phyloP scores from a whole-genome alignment of 2,888 invertebrate species.

The Drosophila leonis region DNA sequence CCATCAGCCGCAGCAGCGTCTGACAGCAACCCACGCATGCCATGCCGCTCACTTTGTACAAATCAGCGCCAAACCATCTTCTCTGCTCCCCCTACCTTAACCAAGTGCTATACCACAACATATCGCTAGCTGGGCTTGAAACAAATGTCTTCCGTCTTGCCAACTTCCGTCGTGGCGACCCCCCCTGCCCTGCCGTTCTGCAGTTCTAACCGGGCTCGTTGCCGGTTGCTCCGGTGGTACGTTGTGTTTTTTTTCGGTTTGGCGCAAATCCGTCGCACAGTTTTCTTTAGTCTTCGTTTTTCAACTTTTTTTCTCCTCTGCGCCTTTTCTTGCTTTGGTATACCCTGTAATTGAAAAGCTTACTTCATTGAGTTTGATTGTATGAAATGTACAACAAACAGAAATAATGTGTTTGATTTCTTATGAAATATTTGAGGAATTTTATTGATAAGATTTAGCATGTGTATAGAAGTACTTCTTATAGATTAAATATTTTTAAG shows the following conservation, averaged over 20 bases:
- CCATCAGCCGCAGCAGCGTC: slow-evolving; percentile 43
- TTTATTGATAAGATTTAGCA: too few relatives aligned
- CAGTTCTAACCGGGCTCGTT: slow-evolving; percentile 9
- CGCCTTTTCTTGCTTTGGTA: slow-evolving; percentile 7
- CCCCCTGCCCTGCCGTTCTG: too few relatives aligned
- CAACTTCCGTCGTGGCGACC: slow-evolving; percentile 52
- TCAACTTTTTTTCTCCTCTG: slow-evolving; percentile 8
- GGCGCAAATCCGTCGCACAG: slow-evolving; percentile 59
- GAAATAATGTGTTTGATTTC: too few relatives aligned
- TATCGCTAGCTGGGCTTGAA: slow-evolving; percentile 49
- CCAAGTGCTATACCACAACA: slow-evolving; percentile 23
- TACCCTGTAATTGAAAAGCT: slow-evolving; percentile 17
- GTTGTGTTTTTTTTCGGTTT: slow-evolving; percentile 49
- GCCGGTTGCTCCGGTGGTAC: slow-evolving; percentile 10
- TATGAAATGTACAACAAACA: too few relatives aligned
- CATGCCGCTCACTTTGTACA: slow-evolving; percentile 56
- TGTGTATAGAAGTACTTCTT: too few relatives aligned
- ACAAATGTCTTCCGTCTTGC: slow-evolving; percentile 75
- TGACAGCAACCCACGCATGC: slow-evolving; percentile 45
- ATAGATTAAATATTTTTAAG: background rate
- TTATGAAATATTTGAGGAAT: too few relatives aligned
- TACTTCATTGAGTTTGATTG: background rate
- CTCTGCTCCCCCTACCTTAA: background rate
- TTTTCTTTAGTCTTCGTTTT: slow-evolving; percentile 43
- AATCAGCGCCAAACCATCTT: slow-evolving; percentile 52